Conservation (phyloP, 2,888 invertebrate species). For the Callyntrura guangdongensis region DNA sequence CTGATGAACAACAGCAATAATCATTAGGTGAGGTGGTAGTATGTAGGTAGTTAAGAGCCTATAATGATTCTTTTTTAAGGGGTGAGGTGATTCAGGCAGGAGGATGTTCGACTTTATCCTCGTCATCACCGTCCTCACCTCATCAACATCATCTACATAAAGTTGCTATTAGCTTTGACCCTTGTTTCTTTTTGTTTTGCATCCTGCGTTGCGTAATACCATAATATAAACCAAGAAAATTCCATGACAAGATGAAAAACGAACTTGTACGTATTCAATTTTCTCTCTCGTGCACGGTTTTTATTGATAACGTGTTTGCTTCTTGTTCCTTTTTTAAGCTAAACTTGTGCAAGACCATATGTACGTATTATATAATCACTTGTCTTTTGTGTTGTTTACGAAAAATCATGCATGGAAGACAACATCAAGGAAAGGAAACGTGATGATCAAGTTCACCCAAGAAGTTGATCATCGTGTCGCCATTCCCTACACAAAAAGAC, state of each 20-base stretch:
- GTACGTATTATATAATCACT: neutral
- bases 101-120: slow-evolving; percentile 47
- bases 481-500: too few species aligned
- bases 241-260: neutral
- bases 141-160: slow-evolving; percentile 23
- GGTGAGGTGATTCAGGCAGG: slow-evolving; percentile 32
- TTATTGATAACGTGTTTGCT: neutral
- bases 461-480: neutral
- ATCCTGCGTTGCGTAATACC: slow-evolving; percentile 25
- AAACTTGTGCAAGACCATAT: neutral
- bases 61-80: slow-evolving; percentile 8
- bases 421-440: slow-evolving; percentile 51
- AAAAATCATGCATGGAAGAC: neutral
- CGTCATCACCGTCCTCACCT: neutral
- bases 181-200: slow-evolving; percentile 11
- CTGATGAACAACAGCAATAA: slow-evolving; percentile 34
- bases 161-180: slow-evolving; percentile 26
- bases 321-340: neutral
- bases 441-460: slow-evolving; percentile 67
- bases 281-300: neutral
- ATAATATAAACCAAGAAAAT: neutral
- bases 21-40: slow-evolving; percentile 45
- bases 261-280: neutral
- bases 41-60: neutral
- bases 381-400: neutral